A percentile compares a stretch with the other conserved stretches of the same genome.
Evolutionary conservation across 2,113 vertebrate species (phyloP).

Genomic region (Delphinapterus leucas): DNA sequence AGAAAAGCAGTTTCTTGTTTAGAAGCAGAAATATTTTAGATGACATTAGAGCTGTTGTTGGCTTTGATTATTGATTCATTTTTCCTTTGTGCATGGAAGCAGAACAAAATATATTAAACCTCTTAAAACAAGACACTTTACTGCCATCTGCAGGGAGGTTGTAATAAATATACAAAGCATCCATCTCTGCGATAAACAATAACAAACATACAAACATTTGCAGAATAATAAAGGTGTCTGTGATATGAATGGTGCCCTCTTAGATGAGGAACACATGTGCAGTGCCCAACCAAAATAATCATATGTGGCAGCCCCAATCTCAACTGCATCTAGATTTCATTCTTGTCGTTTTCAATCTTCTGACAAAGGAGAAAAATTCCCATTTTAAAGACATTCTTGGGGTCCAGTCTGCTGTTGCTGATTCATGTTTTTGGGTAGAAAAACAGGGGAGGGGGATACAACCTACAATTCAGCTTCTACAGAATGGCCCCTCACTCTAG

Average conservation of each 20-base stretch:
- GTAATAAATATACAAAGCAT: not conserved
- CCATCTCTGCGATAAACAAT: not conserved
- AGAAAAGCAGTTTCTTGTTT: conserved; percentile 12
- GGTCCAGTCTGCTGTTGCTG: not conserved
- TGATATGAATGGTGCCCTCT: not conserved
- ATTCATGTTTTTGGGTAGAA: not conserved
- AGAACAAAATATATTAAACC: not conserved
- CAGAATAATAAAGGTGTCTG: not conserved
- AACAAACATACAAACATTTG: not conserved
- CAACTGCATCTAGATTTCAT: not conserved
- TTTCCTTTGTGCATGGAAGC: not conserved
- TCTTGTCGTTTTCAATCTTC: not conserved
- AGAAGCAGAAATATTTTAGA: conserved; percentile 17
- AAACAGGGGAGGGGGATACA: not conserved
- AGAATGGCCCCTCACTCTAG: not conserved
- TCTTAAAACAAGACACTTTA: conserved; percentile 34
- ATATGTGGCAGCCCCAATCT: not conserved
- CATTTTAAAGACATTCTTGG: not conserved
- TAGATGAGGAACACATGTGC: not conserved
- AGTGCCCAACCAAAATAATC: not conserved
- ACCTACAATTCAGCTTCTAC: not conserved
- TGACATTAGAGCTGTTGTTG: not conserved
- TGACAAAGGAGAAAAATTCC: not conserved
- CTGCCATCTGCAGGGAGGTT: conserved; percentile 46
- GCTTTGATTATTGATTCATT: conserved; percentile 5